phyloP scores from a whole-genome alignment of 2,888 invertebrate species.

The Pammene fasciana region DNA sequence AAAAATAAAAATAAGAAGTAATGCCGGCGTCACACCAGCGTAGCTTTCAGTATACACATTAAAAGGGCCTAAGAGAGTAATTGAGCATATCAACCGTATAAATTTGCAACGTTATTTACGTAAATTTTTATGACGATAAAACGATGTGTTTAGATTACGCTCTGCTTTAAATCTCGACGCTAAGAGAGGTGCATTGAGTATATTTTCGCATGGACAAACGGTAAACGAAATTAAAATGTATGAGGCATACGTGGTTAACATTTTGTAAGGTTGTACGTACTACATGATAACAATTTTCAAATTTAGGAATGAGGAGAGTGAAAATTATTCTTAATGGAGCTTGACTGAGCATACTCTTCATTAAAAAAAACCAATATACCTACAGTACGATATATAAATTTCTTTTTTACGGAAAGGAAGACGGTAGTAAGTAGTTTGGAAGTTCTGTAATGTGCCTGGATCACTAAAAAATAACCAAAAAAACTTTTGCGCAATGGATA shows the following conservation, averaged over 20 bases:
- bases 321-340: neutral
- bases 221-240: constrained; percentile 50
- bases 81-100: constrained; percentile 62
- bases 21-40: constrained; percentile 46
- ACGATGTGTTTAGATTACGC: constrained; percentile 41
- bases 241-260: constrained; percentile 49
- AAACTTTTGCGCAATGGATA: too few relatives aligned
- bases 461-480: too few relatives aligned
- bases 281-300: constrained; percentile 49
- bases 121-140: constrained; percentile 61
- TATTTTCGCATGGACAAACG: neutral
- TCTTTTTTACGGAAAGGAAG: too few relatives aligned
- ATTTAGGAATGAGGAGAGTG: constrained; percentile 2
- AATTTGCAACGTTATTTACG: constrained; percentile 61
- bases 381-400: too few relatives aligned
- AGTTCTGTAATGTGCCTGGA: too few relatives aligned
- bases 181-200: constrained; percentile 17
- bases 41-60: constrained; percentile 50
- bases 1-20: constrained; percentile 37
- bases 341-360: too few relatives aligned
- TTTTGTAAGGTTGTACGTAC: constrained; percentile 41
- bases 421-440: too few relatives aligned
- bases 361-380: too few relatives aligned
- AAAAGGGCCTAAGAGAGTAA: constrained; percentile 60
- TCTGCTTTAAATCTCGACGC: constrained; percentile 33